phyloP scores from a whole-genome alignment of 2,888 invertebrate species.

The Cheilosia vulpina region DNA sequence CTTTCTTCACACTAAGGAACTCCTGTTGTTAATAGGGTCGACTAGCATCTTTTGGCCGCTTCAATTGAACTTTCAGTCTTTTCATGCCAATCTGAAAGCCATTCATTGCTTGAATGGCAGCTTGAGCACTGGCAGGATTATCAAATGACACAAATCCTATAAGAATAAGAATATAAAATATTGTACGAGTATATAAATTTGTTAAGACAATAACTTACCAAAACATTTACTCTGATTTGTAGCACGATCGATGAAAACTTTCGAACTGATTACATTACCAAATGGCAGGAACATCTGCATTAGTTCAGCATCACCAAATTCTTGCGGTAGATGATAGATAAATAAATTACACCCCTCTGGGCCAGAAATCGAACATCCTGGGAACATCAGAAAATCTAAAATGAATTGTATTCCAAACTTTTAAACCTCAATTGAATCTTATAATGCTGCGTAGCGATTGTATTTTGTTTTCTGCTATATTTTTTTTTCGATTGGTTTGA shows the following conservation, averaged over 20 bases:
- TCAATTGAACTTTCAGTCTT: constrained; percentile 99
- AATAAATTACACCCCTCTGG: constrained; percentile 99
- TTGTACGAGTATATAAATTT: background rate
- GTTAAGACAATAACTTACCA: constrained; percentile 88
- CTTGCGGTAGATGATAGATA: constrained; percentile 99
- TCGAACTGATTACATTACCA: constrained; percentile 99
- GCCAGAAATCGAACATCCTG: constrained; percentile 98
- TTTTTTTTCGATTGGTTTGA: background rate
- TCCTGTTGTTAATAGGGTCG: constrained; percentile 96
- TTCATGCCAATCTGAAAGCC: constrained; percentile 99
- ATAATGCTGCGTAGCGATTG: background rate
- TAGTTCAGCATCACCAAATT: constrained; percentile 99
- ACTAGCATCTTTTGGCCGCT: constrained; percentile 99
- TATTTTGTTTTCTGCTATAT: constrained; percentile 16
- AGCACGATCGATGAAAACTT: constrained; percentile 99
- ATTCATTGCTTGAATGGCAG: constrained; percentile 99
- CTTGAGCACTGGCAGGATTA: constrained; percentile 98
- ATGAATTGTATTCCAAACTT: constrained; percentile 82
- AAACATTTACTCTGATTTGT: constrained; percentile 99
- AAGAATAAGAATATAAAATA: constrained; percentile 78
- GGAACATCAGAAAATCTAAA: constrained; percentile 89
- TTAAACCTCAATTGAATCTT: constrained; percentile 11
- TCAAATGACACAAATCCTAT: constrained; percentile 99
- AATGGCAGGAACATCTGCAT: constrained; percentile 99
- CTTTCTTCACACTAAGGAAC: constrained; percentile 80